Evolutionary conservation across 2,113 vertebrate genomes (phyloP), one percentile per base, ranked within the genome.

Genomic region (Porphyrio hochstetteri): DNA sequence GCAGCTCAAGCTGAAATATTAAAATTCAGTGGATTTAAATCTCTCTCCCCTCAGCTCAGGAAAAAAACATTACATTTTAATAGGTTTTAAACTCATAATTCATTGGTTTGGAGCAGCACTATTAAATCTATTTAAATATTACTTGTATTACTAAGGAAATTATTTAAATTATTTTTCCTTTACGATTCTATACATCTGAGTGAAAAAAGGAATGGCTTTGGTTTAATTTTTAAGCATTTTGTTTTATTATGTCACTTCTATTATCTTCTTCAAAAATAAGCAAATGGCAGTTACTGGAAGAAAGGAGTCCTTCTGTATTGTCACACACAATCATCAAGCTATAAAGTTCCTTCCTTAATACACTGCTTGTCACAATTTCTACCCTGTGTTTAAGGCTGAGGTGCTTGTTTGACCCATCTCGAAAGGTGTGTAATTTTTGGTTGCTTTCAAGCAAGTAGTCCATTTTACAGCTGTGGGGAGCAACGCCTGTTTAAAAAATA

Each of bases 21-120:
- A 98, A 98, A 98, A 98, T 98, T 98, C 98, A 98, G 98, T 98
- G 98, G 98, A 98, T 98, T 98, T 98, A 98, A 98, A 98, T 98
- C 98, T 98, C 97, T 98, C 96, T 98, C 94, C 97, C 97, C 98
- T 98, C 97, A 98, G 98, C 98, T 97, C 97, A 96, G 97, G 98
- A 97, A 98, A 98, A 98, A 98, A 98, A 98, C 97, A 98, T 98
- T 98, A 98, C 98, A 98, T 98, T 98, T 98, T 98, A 98, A 98
- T 98, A 98, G 98, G 98, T 98, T 98, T 98, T 98, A 98, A 98
- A 98, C 98, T 98, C 98, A 98, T 98, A 98, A 98, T 98, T 98
- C 98, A 98, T 98, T 98, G 98, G 97, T 98, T 98, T 98, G 97
- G 97, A 98, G 98, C 98, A 98, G 97, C 95, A 96, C 97, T 98